A percentile compares a stretch with the other conserved stretches of the same genome.
Conservation (phyloP, 1,140 invertebrate genomes). For the Pteromalus puparum region DNA sequence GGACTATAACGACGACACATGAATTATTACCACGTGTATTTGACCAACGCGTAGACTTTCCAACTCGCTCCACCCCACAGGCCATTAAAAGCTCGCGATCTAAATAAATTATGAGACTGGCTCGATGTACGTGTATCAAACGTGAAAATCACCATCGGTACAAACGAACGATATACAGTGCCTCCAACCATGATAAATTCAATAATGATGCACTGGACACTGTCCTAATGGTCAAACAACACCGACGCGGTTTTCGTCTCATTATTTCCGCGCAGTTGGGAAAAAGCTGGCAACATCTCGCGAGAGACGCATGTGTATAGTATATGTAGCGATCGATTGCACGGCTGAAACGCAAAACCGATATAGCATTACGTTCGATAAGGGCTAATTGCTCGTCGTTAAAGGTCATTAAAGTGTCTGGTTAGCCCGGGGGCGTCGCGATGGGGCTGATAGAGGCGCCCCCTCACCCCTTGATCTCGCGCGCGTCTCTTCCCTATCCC, state of each 20-base stretch:
- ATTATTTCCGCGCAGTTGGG: constrained; percentile 25
- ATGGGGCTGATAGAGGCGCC: constrained; percentile 56
- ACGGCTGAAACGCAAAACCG: constrained; percentile 63
- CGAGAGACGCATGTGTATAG: not conserved
- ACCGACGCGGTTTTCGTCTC: constrained; percentile 50
- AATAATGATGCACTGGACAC: constrained; percentile 25
- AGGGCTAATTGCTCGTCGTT: constrained; percentile 70
- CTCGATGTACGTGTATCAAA: too few species aligned
- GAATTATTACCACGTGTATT: too few species aligned
- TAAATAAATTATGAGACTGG: constrained; percentile 8
- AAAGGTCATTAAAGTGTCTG: constrained; percentile 74
- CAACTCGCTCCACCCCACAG: not conserved
- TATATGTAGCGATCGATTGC: constrained; percentile 16
- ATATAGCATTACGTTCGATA: constrained; percentile 65
- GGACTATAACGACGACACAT: too few species aligned
- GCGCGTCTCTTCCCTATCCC: not conserved
- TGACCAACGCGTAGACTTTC: not conserved
- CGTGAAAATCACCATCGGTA: not conserved
- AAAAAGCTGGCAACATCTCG: constrained; percentile 14
- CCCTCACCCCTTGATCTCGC: constrained; percentile 51
- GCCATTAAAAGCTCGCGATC: not conserved
- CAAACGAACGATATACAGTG: not conserved
- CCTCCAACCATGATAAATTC: not conserved
- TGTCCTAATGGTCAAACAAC: constrained; percentile 65
- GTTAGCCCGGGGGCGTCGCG: constrained; percentile 59